Evolutionary conservation across 1,140 invertebrate species (phyloP).

Genomic region (Telenomus remus): DNA sequence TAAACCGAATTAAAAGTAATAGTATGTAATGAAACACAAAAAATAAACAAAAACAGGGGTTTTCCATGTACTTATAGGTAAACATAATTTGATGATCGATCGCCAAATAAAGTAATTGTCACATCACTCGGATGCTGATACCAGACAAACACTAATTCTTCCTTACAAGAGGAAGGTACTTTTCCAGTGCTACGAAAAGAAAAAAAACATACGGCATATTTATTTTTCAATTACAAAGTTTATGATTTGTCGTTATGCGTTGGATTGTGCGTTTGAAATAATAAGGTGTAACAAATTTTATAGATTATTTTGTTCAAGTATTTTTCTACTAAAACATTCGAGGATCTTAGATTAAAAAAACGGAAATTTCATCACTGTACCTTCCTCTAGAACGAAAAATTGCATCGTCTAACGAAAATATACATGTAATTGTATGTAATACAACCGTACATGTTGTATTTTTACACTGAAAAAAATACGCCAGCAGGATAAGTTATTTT

Average conservation of each 20-base stretch:
- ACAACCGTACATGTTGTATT: too few species aligned
- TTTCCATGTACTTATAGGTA: conserved; percentile 1
- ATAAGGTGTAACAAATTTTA: too few species aligned
- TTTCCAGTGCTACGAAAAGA: background rate
- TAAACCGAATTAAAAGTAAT: conserved; percentile 16
- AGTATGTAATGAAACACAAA: background rate
- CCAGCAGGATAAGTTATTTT: background rate
- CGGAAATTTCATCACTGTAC: background rate
- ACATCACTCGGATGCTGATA: conserved; percentile 26
- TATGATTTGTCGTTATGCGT: background rate
- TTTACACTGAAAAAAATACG: too few species aligned
- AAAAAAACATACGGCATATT: too few species aligned
- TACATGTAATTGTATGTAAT: conserved; percentile 8
- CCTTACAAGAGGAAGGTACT: conserved; percentile 17
- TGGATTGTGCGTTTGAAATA: too few species aligned
- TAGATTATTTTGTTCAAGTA: background rate
- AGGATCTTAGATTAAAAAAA: background rate
- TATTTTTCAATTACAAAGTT: too few species aligned
- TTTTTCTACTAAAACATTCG: background rate
- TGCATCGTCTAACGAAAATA: conserved; percentile 27
- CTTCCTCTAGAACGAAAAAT: conserved; percentile 4
- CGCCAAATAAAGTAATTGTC: conserved; percentile 14
- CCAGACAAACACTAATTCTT: conserved; percentile 22
- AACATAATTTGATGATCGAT: conserved; percentile 32
- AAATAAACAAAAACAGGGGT: background rate